phyloP scores from a whole-genome alignment of 2,797 vertebrate genomes.

The Kryptopterus vitreolus region DNA sequence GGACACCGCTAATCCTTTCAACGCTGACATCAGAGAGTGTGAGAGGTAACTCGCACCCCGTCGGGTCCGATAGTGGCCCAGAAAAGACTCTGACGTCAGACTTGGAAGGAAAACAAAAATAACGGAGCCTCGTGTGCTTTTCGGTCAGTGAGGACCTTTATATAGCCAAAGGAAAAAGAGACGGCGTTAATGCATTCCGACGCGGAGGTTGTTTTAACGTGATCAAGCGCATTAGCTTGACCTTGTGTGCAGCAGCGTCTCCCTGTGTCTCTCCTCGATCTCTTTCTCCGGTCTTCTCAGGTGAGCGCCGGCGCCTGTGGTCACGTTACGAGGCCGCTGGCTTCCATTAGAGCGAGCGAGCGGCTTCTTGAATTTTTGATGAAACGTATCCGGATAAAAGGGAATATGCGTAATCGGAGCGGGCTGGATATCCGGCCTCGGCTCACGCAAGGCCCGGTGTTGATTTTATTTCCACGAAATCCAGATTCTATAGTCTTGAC shows the following conservation, averaged over 20 bases:
- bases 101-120: conserved; percentile 14
- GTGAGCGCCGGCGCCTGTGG: conserved; percentile 28
- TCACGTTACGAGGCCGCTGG: conserved; percentile 33
- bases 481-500: not conserved
- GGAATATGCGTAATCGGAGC: conserved; percentile 45
- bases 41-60: conserved; percentile 53
- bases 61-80: conserved; percentile 28
- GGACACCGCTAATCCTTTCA: conserved; percentile 60
- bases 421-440: conserved; percentile 25
- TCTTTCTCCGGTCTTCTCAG: conserved; percentile 30
- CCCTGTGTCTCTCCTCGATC: not conserved
- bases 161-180: conserved; percentile 10
- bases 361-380: conserved; percentile 51
- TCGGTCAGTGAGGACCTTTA: conserved; percentile 10
- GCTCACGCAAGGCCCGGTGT: conserved; percentile 10
- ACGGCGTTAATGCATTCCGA: conserved; percentile 27
- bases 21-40: conserved; percentile 56
- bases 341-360: conserved; percentile 45
- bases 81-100: conserved; percentile 27
- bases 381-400: conserved; percentile 41
- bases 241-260: not conserved
- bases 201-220: conserved; percentile 39
- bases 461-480: conserved; percentile 6
- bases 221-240: conserved; percentile 34
- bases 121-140: not conserved